A percentile compares a stretch with the other conserved stretches of the same genome.
These are phyloP conservation scores for Heliconius aoede DNA, from an alignment of 2,888 invertebrate genomes.

Conservation along the genomic window DNA sequence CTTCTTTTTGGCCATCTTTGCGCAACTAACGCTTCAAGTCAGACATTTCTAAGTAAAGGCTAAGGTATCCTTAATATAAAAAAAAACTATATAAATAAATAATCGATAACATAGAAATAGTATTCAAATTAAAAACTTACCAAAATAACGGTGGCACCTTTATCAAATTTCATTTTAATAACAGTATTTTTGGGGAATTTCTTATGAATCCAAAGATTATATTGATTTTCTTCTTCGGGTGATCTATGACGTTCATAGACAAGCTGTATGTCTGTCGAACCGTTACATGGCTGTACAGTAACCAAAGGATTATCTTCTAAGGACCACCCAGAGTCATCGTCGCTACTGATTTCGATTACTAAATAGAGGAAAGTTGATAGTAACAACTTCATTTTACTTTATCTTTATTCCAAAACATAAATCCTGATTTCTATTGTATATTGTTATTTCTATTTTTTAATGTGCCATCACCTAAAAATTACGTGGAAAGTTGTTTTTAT, in stretches of 20 bases:
- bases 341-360: background rate
- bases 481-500: too few species aligned
- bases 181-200: conserved; percentile 43
- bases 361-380: background rate
- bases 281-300: conserved; percentile 50
- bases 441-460: too few species aligned
- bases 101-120: too few species aligned
- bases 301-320: conserved; percentile 48
- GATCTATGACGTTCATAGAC: conserved; percentile 49
- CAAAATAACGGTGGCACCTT: conserved; percentile 51
- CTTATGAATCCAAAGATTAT: conserved; percentile 44
- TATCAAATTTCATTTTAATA: conserved; percentile 52
- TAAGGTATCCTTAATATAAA: too few species aligned
- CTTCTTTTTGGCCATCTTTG: too few species aligned
- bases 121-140: conserved; percentile 47
- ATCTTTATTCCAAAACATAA: too few species aligned
- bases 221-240: conserved; percentile 55
- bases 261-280: conserved; percentile 45
- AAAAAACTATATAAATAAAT: too few species aligned
- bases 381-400: conserved; percentile 14
- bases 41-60: too few species aligned
- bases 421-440: too few species aligned
- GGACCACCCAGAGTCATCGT: conserved; percentile 37
- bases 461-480: too few species aligned
- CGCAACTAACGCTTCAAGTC: too few species aligned